These are phyloP conservation scores for Strigamia crassipes DNA, from an alignment of 2,888 invertebrate genomes.

Conservation along the genomic window DNA sequence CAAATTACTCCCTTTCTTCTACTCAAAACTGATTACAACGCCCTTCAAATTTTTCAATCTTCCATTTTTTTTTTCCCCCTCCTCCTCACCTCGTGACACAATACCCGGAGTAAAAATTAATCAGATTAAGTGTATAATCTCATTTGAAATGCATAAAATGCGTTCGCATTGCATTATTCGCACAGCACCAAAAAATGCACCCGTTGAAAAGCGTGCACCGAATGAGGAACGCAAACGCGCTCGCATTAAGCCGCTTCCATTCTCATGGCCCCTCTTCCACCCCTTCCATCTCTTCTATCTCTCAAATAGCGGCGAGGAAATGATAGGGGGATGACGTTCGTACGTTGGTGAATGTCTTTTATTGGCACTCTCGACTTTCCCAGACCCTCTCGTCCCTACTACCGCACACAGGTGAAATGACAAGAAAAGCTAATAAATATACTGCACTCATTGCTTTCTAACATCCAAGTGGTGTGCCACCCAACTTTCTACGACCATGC, in stretches of 20 bases:
- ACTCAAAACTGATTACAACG: constrained; percentile 37
- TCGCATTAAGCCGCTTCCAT: constrained; percentile 37
- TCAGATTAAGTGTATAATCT: constrained; percentile 35
- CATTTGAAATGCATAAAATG: constrained; percentile 29
- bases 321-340: constrained; percentile 40
- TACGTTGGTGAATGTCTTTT: constrained; percentile 39
- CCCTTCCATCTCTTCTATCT: constrained; percentile 40
- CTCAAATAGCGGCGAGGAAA: constrained; percentile 36
- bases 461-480: constrained; percentile 32
- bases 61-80: background rate
- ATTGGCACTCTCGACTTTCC: constrained; percentile 40
- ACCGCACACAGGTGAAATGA: constrained; percentile 40
- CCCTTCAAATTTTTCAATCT: constrained; percentile 31
- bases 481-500: constrained; percentile 32
- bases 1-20: constrained; percentile 25
- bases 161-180: background rate
- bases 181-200: background rate
- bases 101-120: constrained; percentile 20
- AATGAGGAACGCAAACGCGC: constrained; percentile 24
- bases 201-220: constrained; percentile 23
- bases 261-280: background rate
- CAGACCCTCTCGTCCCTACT: constrained; percentile 32
- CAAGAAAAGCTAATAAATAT: constrained; percentile 42
- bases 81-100: background rate
- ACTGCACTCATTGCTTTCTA: constrained; percentile 40